These are phyloP conservation scores for Aratinga solstitialis DNA, from an alignment of 2,797 vertebrate genomes.

Conservation along the genomic window DNA sequence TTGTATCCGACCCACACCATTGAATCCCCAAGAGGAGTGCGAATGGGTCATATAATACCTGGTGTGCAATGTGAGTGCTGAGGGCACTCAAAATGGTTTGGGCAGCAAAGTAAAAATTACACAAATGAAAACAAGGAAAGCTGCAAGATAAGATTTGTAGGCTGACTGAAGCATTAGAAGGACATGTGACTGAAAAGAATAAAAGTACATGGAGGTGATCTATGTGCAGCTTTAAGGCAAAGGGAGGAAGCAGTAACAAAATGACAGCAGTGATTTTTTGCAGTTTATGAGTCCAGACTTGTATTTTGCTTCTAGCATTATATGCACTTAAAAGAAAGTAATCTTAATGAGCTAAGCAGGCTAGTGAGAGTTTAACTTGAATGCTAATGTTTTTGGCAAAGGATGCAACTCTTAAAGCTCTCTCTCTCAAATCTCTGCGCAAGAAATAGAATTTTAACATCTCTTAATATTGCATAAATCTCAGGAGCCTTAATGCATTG, in stretches of 20 bases:
- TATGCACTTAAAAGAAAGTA: background rate
- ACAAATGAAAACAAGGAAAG: background rate
- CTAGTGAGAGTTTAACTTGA: background rate
- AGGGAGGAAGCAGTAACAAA: background rate
- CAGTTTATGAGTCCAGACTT: constrained; percentile 13
- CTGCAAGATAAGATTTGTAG: background rate
- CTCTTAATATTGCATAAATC: background rate
- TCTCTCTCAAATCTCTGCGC: background rate
- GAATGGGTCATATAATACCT: background rate
- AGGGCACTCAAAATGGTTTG: background rate
- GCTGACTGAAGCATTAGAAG: background rate
- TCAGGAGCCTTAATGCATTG: background rate
- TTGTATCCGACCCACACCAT: background rate
- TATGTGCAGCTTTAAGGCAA: background rate
- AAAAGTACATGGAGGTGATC: background rate
- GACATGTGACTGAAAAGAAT: background rate
- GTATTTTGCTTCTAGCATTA: constrained; percentile 28
- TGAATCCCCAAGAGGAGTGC: background rate
- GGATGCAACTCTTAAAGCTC: background rate
- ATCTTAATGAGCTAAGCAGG: background rate
- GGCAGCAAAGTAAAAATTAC: background rate
- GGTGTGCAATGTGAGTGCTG: background rate
- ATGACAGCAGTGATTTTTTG: background rate
- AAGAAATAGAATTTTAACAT: background rate
- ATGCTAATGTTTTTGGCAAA: constrained; percentile 7